Evolutionary conservation across 2,797 vertebrate genomes (phyloP).

Genomic region (Sorex maritimensis): DNA sequence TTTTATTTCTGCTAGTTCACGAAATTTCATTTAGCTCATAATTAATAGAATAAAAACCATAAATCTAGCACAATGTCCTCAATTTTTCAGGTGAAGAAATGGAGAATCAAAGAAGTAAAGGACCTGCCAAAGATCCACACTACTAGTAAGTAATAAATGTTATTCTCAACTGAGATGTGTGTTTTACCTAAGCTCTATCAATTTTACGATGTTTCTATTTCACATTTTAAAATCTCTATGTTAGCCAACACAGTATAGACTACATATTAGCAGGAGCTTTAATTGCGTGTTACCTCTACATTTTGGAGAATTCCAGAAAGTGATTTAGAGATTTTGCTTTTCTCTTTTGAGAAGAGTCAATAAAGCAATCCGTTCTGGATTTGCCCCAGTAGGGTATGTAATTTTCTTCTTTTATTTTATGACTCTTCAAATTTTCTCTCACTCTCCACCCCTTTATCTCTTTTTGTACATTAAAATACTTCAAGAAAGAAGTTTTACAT

Average conservation of each 20-base stretch:
- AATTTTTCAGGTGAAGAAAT: conserved; percentile 84
- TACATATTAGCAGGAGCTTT: neutral
- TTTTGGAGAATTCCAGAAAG: conserved; percentile 9
- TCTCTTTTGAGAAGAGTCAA: neutral
- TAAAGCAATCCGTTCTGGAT: neutral
- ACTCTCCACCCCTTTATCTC: too few relatives aligned
- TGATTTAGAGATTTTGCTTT: neutral
- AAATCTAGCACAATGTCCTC: conserved; percentile 66
- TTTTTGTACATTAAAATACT: too few relatives aligned
- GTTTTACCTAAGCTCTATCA: neutral
- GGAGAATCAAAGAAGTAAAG: conserved; percentile 78
- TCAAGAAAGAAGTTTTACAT: too few relatives aligned
- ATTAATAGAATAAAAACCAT: neutral
- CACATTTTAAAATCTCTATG: neutral
- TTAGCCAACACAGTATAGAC: neutral
- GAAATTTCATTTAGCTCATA: neutral
- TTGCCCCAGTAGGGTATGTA: too few relatives aligned
- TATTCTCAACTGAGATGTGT: neutral
- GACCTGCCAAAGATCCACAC: conserved; percentile 31
- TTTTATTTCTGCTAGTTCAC: neutral
- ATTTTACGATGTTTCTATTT: conserved; percentile 13
- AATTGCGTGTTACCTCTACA: neutral
- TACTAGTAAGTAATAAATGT: conserved; percentile 77
- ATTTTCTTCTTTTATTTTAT: too few relatives aligned
- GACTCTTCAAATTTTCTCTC: too few relatives aligned